Evolutionary conservation across 2,888 invertebrate genomes (phyloP), one percentile per base, ranked within the genome.

Genomic region (Stramonita haemastoma): DNA sequence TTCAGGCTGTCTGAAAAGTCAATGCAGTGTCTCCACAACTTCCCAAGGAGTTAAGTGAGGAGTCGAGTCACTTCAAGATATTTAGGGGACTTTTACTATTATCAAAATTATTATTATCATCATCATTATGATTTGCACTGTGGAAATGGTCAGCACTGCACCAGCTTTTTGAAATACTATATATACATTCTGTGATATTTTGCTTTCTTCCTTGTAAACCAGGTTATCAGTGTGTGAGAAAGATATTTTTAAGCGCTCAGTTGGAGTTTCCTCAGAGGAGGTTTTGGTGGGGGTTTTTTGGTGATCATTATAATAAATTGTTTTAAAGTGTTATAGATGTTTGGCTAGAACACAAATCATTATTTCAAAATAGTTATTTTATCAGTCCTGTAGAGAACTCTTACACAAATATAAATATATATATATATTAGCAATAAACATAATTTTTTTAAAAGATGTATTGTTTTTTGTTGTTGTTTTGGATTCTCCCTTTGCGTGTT

Each of bases 121-220:
- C 26, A 26, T 46, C 11, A 1, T 46, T 46, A 46, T n/a, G 6
- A 83, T 34, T 83, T 83, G 83, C 83, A 83, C 83, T 36, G 8
- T 85, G 84, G 84, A 36, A 85, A 26, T 56, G 84, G 57, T 85
- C 84, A 57, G 19, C 17, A 57, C n/a, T 85, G 56, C 84, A 57
- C 57, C 5, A 34, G 29, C 57, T 46, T 46, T 79, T 34, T 34
- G 34, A 22, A 46, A 26, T 36, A 36, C 46, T 83, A 36, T 83
- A 2, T 29, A 46, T 83, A 22, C 29, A 85, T 85, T 57, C 84
- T 85, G 84, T 85, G 84, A 85, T 85, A 85, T 57, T 85, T 84
- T 57, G 8, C 57, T 46, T 60, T 73, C n/a, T 73, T n/a, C 46
- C 26, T 19, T 19, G 11, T 83, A 46, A 83, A 83, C 1, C 77